Evolutionary conservation across 2,113 vertebrate species (phyloP), one percentile per base, ranked within the genome.

Genomic region (Rhipidura dahli): DNA sequence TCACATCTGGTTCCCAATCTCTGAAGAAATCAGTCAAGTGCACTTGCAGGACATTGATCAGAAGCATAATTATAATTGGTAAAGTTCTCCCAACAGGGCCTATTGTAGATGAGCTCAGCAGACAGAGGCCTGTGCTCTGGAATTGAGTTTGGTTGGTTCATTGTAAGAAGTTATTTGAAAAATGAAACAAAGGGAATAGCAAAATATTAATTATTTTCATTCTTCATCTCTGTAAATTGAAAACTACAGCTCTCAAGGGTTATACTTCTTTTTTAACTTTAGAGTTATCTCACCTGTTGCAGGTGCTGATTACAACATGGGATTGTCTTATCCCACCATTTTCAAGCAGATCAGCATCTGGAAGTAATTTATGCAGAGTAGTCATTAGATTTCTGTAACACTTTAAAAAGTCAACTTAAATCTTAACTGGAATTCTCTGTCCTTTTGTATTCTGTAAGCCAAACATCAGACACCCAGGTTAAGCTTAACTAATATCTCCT

Each of bases 301-400:
- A 95, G 66, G 85, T 95, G 84, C 40, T 87, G 70, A 94, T 95
- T 97, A 93, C 92, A 93, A 61, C 39, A 86, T 50, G 22, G 11
- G 51, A 87, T 96, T 97, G 93, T 95, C 91, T 86, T 87, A 89
- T 88, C 69, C 89, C 89, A 64, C 66, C 68, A 66, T 93, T 97
- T 96, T 88, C 84, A 95, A 90, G 90, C 79, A 97, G 90, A 69
- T 97, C 94, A 93, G 81, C 97, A 97, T 97, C 97, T 98, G 98
- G 97, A 98, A 98, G 73, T 93, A 94, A 97, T 98, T 98, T 94
- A 92, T 97, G 95, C 61, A 66, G 95, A 90, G 92, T 61, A 94
- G 88, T 96, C 94, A 96, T 97, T 97, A 97, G 93, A 96, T 83
- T 96, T 94, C 91, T 56, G 75, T 83, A 97, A 96, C 60, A 50